Base-by-base conservation (phyloP, 2,113 vertebrate species). In the Hystrix cristata region DNA sequence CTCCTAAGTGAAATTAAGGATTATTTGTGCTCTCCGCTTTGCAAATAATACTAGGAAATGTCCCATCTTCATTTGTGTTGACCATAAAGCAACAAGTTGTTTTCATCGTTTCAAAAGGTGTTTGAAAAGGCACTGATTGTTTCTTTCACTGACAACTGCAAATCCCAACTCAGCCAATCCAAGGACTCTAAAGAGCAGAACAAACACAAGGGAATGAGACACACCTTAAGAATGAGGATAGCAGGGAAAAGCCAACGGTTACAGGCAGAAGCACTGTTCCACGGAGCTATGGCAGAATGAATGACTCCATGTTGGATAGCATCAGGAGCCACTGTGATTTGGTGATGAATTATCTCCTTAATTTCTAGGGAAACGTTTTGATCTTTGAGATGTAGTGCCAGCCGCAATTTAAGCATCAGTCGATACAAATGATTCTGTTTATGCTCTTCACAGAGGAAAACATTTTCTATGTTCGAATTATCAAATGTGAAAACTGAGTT, bases 401-500 rank as follows among this genome's bases (percentile, higher is more conserved):
- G 51, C 4, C 79, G 93, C 55, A 90, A 46, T 51, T 51, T 85
- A 80, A 90, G 87, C 48, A 95, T 53, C 60, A 85, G 64, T 88
- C 94, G 87, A 83, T n/a, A 72, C 55, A n/a, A 84, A 95, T 59
- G 46, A 83, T 79, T 93, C 83, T 90, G 80, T 87, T 97, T 90
- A 67, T 5, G 79, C 55, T 87, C 95, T 94, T 71, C 72, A 78
- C 11, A 87, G 87, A 94, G 97, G 81, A 62, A 85, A 93, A 31
- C 90, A 29, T 46, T 62, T 87, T 96, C 76, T 82, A 91, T 80
- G 90, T 97, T 83, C 86, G 78, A 91, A 62, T 82, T 95, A 74
- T 38, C 60, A 97, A 83, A 62, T 57, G 85, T 92, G 85, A 95
- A 91, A 95, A 96, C 78, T 95, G 53, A 97, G 88, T 76, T 95